A percentile compares a stretch with the other conserved stretches of the same genome.
phyloP scores from a whole-genome alignment of 2,888 invertebrate species.

The Heliconius ethilla region DNA sequence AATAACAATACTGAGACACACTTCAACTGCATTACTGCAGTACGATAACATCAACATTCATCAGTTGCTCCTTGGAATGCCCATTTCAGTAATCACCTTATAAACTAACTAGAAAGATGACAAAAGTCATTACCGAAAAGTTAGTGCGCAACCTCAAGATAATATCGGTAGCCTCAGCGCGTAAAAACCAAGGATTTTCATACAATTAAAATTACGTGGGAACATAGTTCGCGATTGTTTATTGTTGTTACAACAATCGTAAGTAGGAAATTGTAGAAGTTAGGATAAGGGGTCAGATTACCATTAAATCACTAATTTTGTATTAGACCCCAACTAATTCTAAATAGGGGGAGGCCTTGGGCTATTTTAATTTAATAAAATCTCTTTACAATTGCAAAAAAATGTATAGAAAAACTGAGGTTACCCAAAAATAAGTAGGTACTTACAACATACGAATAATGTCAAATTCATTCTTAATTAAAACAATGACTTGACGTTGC shows the following conservation, averaged over 20 bases:
- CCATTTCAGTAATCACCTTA: conserved; percentile 14
- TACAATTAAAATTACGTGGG: conserved; percentile 71
- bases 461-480: background rate
- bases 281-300: conserved; percentile 39
- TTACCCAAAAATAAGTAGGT: too few species aligned
- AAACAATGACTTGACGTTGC: background rate
- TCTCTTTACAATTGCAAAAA: too few species aligned
- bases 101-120: conserved; percentile 32
- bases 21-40: background rate
- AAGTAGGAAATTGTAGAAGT: conserved; percentile 58
- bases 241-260: conserved; percentile 66
- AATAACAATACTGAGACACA: background rate
- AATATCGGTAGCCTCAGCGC: conserved; percentile 61
- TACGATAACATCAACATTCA: background rate
- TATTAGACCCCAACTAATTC: conserved; percentile 7
- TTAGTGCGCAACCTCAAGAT: conserved; percentile 71
- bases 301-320: conserved; percentile 17
- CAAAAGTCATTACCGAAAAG: conserved; percentile 45
- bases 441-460: too few species aligned
- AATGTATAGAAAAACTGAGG: too few species aligned
- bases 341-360: background rate
- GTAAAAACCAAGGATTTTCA: conserved; percentile 73
- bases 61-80: background rate
- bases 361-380: background rate
- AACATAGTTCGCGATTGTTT: conserved; percentile 65